Evolutionary conservation across 2,888 invertebrate species (phyloP).

Genomic region (Tupiocoris notatus): DNA sequence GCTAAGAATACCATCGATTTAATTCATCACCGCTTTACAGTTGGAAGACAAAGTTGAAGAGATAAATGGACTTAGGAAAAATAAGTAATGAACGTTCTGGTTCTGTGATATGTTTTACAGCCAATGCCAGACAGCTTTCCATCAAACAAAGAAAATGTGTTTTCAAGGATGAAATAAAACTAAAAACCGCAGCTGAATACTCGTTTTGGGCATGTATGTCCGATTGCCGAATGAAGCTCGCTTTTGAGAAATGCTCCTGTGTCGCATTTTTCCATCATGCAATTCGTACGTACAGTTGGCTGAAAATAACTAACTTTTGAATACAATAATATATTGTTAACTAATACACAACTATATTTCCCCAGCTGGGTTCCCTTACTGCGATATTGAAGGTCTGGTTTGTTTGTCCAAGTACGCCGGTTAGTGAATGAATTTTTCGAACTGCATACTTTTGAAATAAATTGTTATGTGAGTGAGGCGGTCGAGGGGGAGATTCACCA

Average conservation of each 20-base stretch:
- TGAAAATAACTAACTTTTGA: slow-evolving; percentile 2
- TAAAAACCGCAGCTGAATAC: slow-evolving; percentile 64
- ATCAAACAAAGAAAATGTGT: slow-evolving; percentile 70
- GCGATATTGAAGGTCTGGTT: slow-evolving; percentile 60
- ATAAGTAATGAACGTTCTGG: no score
- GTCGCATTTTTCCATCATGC: slow-evolving; percentile 70
- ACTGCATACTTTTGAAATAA: not conserved
- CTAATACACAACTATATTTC: not conserved
- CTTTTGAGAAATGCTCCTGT: slow-evolving; percentile 65
- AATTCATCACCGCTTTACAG: no score
- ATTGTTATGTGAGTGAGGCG: not conserved
- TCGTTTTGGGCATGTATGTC: slow-evolving; percentile 71
- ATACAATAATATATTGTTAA: not conserved
- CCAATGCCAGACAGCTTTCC: slow-evolving; percentile 68
- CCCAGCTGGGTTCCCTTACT: slow-evolving; percentile 60
- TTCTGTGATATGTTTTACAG: slow-evolving; percentile 49
- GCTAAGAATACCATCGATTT: no score
- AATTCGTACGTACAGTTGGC: slow-evolving; percentile 56
- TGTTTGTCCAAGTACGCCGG: slow-evolving; percentile 9
- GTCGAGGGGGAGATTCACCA: no score
- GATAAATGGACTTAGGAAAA: no score
- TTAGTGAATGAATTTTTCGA: not conserved
- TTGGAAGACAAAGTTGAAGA: no score
- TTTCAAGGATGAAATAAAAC: slow-evolving; percentile 65
- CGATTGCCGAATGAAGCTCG: slow-evolving; percentile 68